Base-by-base conservation (phyloP, 2,888 invertebrate genomes). In the Nephrotoma appendiculata region DNA sequence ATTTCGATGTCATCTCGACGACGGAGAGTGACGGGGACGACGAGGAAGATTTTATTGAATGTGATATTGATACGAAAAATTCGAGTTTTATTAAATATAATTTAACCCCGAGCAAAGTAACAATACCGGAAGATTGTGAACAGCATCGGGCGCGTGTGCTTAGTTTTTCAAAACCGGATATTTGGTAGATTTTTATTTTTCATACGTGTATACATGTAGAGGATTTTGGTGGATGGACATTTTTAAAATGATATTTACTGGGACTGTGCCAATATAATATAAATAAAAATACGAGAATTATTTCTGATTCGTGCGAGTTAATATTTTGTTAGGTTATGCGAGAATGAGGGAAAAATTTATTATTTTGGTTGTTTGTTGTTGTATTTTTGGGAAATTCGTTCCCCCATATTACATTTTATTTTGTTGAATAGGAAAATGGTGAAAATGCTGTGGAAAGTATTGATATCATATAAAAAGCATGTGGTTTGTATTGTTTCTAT, bases 121-220 rank as follows among this genome's bases (percentile, higher is more conserved):
- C 94, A 88, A 92, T 94, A 89, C 94, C 94, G 88, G 92, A 92
- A 86, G 95, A 94, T 91, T 92, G 93, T 88, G 92, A 92, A 87
- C 92, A 93, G 90, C 94, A 94, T 90, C 93, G 94, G 88, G 95
- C 94, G 87, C 93, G 94, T 90, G 94, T 95, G 88, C 92, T 95
- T 88, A 88, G 87, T 45, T 88, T 88, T 52, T 86, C 85, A 12
- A 94, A 94, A 88, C 96, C 96, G 87, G 96, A 96, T 92, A 96
- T 96, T 90, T 96, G 96, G 96, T 85, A 57, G 71, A 52, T 19
- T 15, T 57, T 15, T 2, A 6, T 57, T 0, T 15, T 15, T 31
- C 31, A 2, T 31, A 1, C 1, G 19, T 19, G 19, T 19, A 19
- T 19, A 19, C 1, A 2, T 31, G 2, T 31, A 31, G 31, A 31